phyloP scores from a whole-genome alignment of 2,888 invertebrate genomes.

The Lochmaea capreae region DNA sequence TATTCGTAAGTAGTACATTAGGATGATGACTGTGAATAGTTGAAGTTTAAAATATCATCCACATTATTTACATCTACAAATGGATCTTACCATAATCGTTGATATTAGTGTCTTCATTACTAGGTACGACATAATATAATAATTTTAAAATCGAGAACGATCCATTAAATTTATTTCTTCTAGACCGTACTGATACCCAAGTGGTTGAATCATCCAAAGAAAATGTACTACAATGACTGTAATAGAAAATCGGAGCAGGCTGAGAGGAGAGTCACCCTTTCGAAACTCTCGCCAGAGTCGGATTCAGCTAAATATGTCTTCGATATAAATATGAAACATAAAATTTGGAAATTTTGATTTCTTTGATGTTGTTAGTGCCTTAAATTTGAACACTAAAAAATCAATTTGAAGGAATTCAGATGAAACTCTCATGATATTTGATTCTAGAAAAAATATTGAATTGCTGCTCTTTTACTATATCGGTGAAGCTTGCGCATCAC shows the following conservation, averaged over 20 bases:
- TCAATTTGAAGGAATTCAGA: too few species aligned
- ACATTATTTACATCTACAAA: slow-evolving; percentile 5
- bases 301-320: background rate
- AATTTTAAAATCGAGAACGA: slow-evolving; percentile 2
- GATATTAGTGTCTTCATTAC: background rate
- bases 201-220: background rate
- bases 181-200: slow-evolving; percentile 1
- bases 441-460: too few species aligned
- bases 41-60: background rate
- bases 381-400: too few species aligned
- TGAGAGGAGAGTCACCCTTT: background rate
- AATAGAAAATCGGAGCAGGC: background rate
- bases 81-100: background rate
- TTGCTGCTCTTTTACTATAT: too few species aligned
- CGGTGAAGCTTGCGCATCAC: too few species aligned
- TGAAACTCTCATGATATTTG: too few species aligned
- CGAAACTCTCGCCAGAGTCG: background rate
- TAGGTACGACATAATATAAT: too few species aligned
- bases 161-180: background rate
- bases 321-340: too few species aligned
- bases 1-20: background rate
- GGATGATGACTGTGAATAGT: background rate
- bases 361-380: too few species aligned
- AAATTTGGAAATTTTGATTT: too few species aligned
- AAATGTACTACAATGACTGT: background rate